Evolutionary conservation across 1,140 invertebrate species (phyloP).

Genomic region (Pseudoatta argentina): DNA sequence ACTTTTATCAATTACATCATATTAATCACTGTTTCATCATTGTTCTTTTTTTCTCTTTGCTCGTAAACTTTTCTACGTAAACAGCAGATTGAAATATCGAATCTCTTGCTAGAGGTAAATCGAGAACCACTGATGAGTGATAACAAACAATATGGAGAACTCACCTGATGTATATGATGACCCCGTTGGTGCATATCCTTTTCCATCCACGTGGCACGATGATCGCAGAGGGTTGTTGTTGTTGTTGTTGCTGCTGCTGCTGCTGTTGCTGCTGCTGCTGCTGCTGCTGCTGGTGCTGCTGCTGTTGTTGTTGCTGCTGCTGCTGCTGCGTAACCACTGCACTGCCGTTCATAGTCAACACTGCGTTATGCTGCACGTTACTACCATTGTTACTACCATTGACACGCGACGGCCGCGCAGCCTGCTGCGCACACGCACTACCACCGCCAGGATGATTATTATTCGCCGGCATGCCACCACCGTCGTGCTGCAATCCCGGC

Average conservation of each 20-base stretch:
- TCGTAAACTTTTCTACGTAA: background rate
- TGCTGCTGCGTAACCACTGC: slow-evolving; percentile 75
- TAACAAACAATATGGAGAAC: background rate
- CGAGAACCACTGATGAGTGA: background rate
- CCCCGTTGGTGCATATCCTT: slow-evolving; percentile 86
- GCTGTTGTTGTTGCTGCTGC: slow-evolving; percentile 58
- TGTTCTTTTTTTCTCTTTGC: too few relatives aligned
- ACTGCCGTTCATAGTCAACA: slow-evolving; percentile 78
- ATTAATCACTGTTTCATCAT: background rate
- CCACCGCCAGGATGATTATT: slow-evolving; percentile 70
- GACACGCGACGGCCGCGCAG: slow-evolving; percentile 76
- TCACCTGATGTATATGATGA: slow-evolving; percentile 88
- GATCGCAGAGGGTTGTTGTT: slow-evolving; percentile 75
- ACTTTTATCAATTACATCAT: background rate
- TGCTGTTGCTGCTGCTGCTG: slow-evolving; percentile 75
- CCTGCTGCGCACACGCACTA: slow-evolving; percentile 82
- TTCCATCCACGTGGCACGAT: slow-evolving; percentile 88
- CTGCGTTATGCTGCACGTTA: slow-evolving; percentile 71
- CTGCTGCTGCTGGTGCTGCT: slow-evolving; percentile 75
- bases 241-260: slow-evolving; percentile 74
- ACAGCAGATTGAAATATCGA: background rate
- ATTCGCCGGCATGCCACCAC: slow-evolving; percentile 27
- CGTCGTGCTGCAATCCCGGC: slow-evolving; percentile 56
- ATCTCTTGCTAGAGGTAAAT: background rate
- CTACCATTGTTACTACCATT: slow-evolving; percentile 66